These are phyloP conservation scores for Conger conger DNA, from an alignment of 2,113 vertebrate species.

Conservation along the genomic window DNA sequence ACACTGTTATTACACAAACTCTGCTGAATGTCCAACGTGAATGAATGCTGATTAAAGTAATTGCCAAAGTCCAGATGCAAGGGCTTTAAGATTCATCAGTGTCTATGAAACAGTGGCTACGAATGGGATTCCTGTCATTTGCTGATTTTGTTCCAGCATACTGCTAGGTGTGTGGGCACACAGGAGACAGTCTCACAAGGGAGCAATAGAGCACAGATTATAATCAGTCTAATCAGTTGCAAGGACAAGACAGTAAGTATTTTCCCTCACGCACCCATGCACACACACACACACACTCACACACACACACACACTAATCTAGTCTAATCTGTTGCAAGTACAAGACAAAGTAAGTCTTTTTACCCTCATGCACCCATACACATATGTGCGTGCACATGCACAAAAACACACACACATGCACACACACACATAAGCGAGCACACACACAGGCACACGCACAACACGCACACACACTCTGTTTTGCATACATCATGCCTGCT, in stretches of 20 bases:
- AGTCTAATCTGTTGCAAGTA: too few relatives aligned
- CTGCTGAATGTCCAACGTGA: not conserved
- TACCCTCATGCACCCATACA: too few relatives aligned
- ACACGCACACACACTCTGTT: not conserved
- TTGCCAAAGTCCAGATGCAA: not conserved
- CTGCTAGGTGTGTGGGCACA: not conserved
- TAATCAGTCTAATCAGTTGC: not conserved
- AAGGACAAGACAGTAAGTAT: not conserved
- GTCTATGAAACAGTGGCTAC: not conserved
- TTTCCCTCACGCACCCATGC: not conserved
- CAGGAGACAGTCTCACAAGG: not conserved
- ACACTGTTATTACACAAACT: not conserved
- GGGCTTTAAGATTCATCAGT: not conserved
- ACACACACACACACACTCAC: too few relatives aligned
- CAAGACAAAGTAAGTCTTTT: too few relatives aligned
- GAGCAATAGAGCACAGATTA: not conserved
- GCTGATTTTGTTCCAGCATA: not conserved
- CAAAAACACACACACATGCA: too few relatives aligned
- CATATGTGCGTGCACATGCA: too few relatives aligned
- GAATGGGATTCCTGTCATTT: not conserved
- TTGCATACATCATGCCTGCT: not conserved
- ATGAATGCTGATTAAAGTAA: not conserved
- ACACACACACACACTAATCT: too few relatives aligned
- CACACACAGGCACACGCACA: too few relatives aligned
- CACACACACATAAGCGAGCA: too few relatives aligned